Conservation (phyloP, 1,140 invertebrate species). For the Glossosoma conforme region DNA sequence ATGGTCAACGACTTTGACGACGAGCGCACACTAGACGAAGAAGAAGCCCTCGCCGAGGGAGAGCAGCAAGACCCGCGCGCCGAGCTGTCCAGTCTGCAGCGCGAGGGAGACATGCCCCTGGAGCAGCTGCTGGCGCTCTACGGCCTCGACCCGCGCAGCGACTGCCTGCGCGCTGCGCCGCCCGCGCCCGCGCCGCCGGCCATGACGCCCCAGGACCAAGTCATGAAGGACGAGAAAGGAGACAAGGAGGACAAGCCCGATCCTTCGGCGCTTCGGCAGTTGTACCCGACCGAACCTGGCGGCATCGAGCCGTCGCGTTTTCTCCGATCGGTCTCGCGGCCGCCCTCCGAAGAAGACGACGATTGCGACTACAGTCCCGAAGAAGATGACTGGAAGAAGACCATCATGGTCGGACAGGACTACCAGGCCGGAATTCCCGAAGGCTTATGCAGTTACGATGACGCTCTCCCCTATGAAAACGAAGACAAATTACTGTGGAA, state of each 20-base stretch:
- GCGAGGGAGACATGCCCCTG: slow-evolving; percentile 91
- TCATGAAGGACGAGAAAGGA: slow-evolving; percentile 42
- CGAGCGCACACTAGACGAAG: slow-evolving; percentile 91
- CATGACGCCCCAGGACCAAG: slow-evolving; percentile 47
- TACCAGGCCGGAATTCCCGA: slow-evolving; percentile 93
- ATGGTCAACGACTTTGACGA: slow-evolving; percentile 96
- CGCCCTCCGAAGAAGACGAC: slow-evolving; percentile 80
- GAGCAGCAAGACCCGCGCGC: slow-evolving; percentile 75
- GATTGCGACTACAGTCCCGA: slow-evolving; percentile 72
- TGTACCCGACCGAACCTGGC: slow-evolving; percentile 68
- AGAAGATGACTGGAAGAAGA: slow-evolving; percentile 76
- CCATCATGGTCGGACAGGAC: slow-evolving; percentile 93
- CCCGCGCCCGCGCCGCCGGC: slow-evolving; percentile 42
- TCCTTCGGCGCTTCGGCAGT: slow-evolving; percentile 74
- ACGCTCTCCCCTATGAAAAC: slow-evolving; percentile 92
- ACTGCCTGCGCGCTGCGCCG: slow-evolving; percentile 43
- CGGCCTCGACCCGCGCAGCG: slow-evolving; percentile 57
- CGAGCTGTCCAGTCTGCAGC: slow-evolving; percentile 83
- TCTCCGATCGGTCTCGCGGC: slow-evolving; percentile 77
- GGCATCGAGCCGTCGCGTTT: slow-evolving; percentile 78
- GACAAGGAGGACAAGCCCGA: slow-evolving; percentile 39
- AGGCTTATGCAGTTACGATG: slow-evolving; percentile 85
- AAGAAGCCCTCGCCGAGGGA: slow-evolving; percentile 86
- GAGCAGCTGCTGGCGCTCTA: slow-evolving; percentile 88
- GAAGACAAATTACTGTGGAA: slow-evolving; percentile 94